Evolutionary conservation across 2,113 vertebrate species (phyloP).

Genomic region (Orcinus orca): DNA sequence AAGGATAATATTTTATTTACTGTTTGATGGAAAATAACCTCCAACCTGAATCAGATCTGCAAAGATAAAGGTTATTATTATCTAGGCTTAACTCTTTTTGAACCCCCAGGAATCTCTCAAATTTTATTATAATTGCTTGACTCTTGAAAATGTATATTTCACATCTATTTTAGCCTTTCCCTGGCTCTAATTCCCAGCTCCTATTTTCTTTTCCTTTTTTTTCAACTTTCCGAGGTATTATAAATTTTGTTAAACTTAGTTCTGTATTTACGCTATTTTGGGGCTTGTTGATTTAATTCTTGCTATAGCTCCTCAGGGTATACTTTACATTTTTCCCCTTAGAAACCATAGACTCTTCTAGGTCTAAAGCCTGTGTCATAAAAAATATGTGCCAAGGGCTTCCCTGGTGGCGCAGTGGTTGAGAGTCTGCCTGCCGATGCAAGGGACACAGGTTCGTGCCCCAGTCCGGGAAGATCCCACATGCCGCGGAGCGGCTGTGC

Average conservation of each 20-base stretch:
- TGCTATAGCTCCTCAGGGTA: neutral
- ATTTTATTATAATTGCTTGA: slow-evolving; percentile 38
- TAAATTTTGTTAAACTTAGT: neutral
- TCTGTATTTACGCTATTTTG: neutral
- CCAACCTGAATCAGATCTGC: neutral
- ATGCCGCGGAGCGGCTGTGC: too few species aligned
- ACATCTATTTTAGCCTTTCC: neutral
- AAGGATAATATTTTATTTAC: slow-evolving; percentile 8
- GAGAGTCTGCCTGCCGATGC: too few species aligned
- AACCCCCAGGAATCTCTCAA: neutral
- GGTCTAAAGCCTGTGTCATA: rapidly evolving
- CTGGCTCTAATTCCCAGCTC: neutral
- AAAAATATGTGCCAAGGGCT: neutral
- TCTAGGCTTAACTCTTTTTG: neutral
- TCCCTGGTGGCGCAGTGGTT: too few species aligned
- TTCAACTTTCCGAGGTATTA: neutral
- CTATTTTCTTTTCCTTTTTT: neutral
- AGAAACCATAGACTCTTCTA: neutral
- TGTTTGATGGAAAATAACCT: slow-evolving; percentile 3
- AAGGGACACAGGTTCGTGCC: too few species aligned
- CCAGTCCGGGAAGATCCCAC: too few species aligned
- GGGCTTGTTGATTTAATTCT: neutral
- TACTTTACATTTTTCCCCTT: neutral
- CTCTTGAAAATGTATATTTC: neutral
- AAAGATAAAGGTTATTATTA: neutral